Conservation (phyloP, 2,797 vertebrate genomes). For the Pangasius macronema region DNA sequence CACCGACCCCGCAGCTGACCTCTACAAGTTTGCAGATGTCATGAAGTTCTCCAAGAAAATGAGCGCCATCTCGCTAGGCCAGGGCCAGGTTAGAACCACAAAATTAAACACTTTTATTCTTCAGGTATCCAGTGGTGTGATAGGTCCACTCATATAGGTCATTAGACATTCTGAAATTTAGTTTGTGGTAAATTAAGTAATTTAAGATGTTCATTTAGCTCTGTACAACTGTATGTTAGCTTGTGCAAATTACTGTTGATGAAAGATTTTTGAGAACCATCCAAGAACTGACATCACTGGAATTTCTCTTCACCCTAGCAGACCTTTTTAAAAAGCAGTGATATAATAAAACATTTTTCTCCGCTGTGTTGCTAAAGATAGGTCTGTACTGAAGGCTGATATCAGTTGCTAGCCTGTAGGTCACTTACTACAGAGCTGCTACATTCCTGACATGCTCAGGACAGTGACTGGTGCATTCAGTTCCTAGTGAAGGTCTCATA, state of each 20-base stretch:
- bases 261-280: neutral
- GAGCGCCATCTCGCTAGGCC: conserved; percentile 87
- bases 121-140: neutral
- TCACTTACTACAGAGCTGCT: conserved; percentile 36
- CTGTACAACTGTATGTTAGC: neutral
- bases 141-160: neutral
- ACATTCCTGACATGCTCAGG: conserved; percentile 44
- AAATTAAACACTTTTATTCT: neutral
- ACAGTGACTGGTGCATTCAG: neutral
- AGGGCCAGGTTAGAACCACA: conserved; percentile 84
- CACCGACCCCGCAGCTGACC: conserved; percentile 86
- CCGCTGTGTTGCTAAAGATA: conserved; percentile 61
- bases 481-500: neutral
- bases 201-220: neutral
- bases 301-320: neutral
- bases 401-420: neutral
- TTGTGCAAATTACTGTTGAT: neutral
- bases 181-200: neutral
- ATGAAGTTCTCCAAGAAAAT: conserved; percentile 92
- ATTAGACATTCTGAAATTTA: neutral
- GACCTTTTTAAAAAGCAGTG: conserved; percentile 41
- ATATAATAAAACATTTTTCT: conserved; percentile 51
- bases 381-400: conserved; percentile 51
- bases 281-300: neutral
- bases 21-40: conserved; percentile 90